Base-by-base conservation (phyloP, 2,888 invertebrate genomes). In the Muschampia staudingeri region DNA sequence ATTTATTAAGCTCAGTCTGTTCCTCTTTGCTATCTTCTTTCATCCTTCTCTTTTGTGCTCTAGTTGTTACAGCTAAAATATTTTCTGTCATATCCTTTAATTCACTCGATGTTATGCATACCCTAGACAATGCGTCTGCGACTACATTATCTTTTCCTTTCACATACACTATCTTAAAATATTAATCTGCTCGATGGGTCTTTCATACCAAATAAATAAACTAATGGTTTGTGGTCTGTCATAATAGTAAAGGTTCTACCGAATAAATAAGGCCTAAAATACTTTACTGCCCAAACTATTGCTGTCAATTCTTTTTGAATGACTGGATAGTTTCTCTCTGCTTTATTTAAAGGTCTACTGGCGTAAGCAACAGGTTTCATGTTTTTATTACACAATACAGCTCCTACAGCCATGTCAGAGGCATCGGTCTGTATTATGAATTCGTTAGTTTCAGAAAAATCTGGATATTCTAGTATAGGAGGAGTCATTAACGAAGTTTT, bases 121-220 rank as follows among this genome's bases (percentile, higher is more conserved):
- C 70, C n/a, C 83, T 80, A 16, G 83, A 84, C 69, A 84, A 84
- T 25, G 84, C 84, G 42, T 87, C 84, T 67, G 84, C 85, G 48
- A 76, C 82, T 48, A 71, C 82, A 52, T 87, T 34, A 5, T 34
- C 25, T 25, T 25, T 30, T 25, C 87, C 87, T 81, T 82, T 78
- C 14, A 85, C 76, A 76, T 85, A 87, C 14, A 71, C 80, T 44
- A 87, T 72, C 14, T 37, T 79, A 71, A 76, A 86, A 70, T 86
- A 8, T 7, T 0, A 56, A 8, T 7, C 56, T 56, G 7, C 56
- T 56, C 7, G 56, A 56, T 1, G 56, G 56, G 7, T 56, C 56
- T 56, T 56, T 56, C 56, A 56, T 56, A 1, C 56, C 56, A 9
- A 56, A 56, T 1, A 56, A 7, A 56, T 8, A 56, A 5, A 56